These are phyloP conservation scores for Pelecanoides urinatrix DNA, from an alignment of 2,113 vertebrate species.

Conservation along the genomic window DNA sequence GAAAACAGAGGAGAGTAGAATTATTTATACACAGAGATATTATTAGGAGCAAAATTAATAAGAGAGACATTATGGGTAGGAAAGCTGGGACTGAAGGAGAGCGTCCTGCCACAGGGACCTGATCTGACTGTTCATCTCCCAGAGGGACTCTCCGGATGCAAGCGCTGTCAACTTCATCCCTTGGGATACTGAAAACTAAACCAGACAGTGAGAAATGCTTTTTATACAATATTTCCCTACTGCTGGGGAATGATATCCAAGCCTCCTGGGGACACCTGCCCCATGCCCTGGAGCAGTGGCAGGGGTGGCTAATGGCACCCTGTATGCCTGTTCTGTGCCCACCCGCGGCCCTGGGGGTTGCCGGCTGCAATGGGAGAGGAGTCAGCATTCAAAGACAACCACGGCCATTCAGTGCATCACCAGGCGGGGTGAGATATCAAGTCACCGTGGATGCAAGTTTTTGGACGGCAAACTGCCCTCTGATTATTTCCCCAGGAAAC, in stretches of 20 bases:
- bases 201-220: not conserved
- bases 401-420: not conserved
- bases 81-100: not conserved
- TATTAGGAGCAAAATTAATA: not conserved
- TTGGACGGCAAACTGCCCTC: accelerated
- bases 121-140: not conserved
- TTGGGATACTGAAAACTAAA: not conserved
- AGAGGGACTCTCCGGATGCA: accelerated
- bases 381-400: not conserved
- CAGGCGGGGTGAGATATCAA: not conserved
- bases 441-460: not conserved
- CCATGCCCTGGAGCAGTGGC: not conserved
- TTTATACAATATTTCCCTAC: not conserved
- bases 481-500: not conserved
- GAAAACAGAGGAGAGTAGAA: not conserved
- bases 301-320: not conserved
- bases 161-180: not conserved
- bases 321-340: accelerated
- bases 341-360: not conserved
- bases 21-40: not conserved
- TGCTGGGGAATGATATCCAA: not conserved
- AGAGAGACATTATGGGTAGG: not conserved
- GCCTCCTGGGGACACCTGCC: not conserved
- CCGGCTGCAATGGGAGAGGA: accelerated
- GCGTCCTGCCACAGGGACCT: not conserved